These are phyloP conservation scores for Lysandra coridon DNA, from an alignment of 2,888 invertebrate species.

Conservation along the genomic window DNA sequence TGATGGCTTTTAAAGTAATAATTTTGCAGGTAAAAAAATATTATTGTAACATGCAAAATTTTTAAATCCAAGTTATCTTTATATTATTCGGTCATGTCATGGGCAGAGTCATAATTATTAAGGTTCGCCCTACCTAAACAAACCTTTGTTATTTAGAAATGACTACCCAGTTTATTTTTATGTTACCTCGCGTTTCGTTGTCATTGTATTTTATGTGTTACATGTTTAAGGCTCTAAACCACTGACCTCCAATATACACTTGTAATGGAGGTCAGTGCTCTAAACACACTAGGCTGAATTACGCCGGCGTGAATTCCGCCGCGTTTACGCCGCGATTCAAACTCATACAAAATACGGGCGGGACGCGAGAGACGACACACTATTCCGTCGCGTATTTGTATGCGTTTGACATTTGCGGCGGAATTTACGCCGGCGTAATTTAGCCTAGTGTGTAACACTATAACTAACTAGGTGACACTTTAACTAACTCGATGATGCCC, in stretches of 20 bases:
- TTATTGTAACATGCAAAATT: neutral
- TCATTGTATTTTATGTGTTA: neutral
- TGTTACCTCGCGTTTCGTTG: slow-evolving; percentile 1
- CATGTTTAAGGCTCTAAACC: neutral
- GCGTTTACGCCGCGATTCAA: too few species aligned
- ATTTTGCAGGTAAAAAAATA: neutral
- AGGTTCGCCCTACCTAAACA: neutral
- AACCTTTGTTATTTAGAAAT: slow-evolving; percentile 11
- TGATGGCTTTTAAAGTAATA: neutral
- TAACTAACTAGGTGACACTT: too few species aligned
- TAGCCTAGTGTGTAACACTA: too few species aligned
- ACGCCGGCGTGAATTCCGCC: too few species aligned
- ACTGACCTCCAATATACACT: too few species aligned
- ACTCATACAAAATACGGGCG: too few species aligned
- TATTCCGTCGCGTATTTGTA: too few species aligned
- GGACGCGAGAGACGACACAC: too few species aligned
- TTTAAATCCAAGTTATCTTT: neutral
- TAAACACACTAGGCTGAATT: too few species aligned
- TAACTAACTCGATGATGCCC: neutral
- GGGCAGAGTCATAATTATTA: neutral
- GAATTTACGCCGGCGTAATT: too few species aligned
- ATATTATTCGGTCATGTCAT: neutral
- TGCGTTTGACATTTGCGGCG: too few species aligned
- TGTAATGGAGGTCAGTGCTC: too few species aligned
- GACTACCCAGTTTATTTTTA: slow-evolving; percentile 16